Conservation (phyloP, 2,888 invertebrate species). For the Phyllotreta striolata region DNA sequence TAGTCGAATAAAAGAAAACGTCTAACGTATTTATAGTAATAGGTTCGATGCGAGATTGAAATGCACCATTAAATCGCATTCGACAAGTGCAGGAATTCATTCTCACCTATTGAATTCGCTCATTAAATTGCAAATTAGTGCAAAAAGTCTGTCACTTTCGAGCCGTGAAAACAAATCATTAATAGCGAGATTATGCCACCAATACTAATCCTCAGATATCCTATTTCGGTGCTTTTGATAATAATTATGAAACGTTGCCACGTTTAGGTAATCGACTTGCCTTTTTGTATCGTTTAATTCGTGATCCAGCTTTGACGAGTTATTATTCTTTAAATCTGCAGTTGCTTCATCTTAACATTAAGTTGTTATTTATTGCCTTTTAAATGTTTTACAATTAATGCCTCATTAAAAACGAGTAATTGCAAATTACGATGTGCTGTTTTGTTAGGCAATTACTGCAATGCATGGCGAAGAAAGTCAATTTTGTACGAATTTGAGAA, state of each 20-base stretch:
- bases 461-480: no score
- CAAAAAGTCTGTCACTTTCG: slow-evolving; percentile 22
- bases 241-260: slow-evolving; percentile 2
- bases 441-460: no score
- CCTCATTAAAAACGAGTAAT: no score
- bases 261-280: not conserved
- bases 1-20: not conserved
- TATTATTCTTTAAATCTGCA: no score
- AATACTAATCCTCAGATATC: slow-evolving; percentile 14
- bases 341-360: no score
- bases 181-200: slow-evolving; percentile 17
- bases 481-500: no score
- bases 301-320: no score
- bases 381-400: no score
- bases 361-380: no score
- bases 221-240: not conserved
- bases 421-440: no score
- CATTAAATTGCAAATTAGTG: slow-evolving; percentile 25
- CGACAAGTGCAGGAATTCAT: slow-evolving; percentile 16
- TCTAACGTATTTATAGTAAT: not conserved
- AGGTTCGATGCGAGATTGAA: slow-evolving; percentile 9
- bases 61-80: slow-evolving; percentile 15
- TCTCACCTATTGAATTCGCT: slow-evolving; percentile 22
- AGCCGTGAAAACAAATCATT: slow-evolving; percentile 18
- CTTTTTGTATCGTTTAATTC: no score